Percentiles rank a stretch among this genome's conserved stretches.
Evolutionary conservation across 2,888 invertebrate genomes (phyloP).

Genomic region (Thereva unica): DNA sequence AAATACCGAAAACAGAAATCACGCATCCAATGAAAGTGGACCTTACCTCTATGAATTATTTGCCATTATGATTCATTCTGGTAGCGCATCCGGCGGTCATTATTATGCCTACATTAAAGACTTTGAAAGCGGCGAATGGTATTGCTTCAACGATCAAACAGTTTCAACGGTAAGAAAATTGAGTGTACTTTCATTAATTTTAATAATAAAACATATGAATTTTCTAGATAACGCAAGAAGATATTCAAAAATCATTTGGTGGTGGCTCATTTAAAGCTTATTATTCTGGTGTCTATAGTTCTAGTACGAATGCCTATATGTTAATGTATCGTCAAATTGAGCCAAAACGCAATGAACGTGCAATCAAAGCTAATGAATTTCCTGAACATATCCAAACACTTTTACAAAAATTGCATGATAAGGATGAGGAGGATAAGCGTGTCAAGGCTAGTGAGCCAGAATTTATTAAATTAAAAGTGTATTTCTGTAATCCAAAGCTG

Average conservation of each 20-base stretch:
- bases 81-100: slow-evolving; percentile 87
- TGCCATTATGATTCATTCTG: slow-evolving; percentile 90
- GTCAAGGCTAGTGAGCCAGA: slow-evolving; percentile 61
- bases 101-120: slow-evolving; percentile 91
- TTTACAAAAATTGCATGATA: slow-evolving; percentile 66
- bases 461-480: slow-evolving; percentile 67
- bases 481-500: slow-evolving; percentile 65
- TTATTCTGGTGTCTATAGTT: slow-evolving; percentile 75
- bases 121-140: slow-evolving; percentile 75
- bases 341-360: slow-evolving; percentile 64
- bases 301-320: slow-evolving; percentile 89
- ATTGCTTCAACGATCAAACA: slow-evolving; percentile 85
- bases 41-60: slow-evolving; percentile 84
- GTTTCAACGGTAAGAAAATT: slow-evolving; percentile 67
- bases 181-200: not conserved
- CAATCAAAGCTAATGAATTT: slow-evolving; percentile 70
- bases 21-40: slow-evolving; percentile 58
- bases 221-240: slow-evolving; percentile 73
- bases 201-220: slow-evolving; percentile 9
- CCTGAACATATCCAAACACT: slow-evolving; percentile 73
- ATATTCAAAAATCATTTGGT: slow-evolving; percentile 82
- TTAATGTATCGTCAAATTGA: slow-evolving; percentile 84
- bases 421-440: slow-evolving; percentile 67
- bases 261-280: slow-evolving; percentile 73
- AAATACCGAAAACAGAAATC: slow-evolving; percentile 53